A percentile compares a stretch with the other conserved stretches of the same genome.
Conservation (phyloP, 1,140 invertebrate genomes). For the Xylocopa sonorina region DNA sequence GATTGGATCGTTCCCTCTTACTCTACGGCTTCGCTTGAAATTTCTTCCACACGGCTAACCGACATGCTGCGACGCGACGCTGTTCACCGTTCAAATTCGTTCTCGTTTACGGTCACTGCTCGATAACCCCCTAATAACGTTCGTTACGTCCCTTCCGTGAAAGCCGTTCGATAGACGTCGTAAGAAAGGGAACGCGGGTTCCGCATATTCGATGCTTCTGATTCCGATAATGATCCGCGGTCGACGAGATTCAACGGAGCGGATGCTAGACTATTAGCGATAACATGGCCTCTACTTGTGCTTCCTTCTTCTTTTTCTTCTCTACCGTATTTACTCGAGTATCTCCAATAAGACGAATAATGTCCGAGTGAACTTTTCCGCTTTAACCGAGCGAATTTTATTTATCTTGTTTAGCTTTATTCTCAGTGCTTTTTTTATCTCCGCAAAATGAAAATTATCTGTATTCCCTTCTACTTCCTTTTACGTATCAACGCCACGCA, state of each 20-base stretch:
- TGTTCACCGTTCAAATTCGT: too few species aligned
- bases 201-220: background rate
- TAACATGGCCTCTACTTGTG: background rate
- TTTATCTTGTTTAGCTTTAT: too few species aligned
- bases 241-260: background rate
- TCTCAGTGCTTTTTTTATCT: background rate
- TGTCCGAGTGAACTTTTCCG: too few species aligned
- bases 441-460: background rate
- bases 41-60: background rate
- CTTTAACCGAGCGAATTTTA: background rate
- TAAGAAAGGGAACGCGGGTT: background rate
- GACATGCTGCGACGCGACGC: background rate
- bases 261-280: background rate
- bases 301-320: background rate
- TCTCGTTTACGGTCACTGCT: too few species aligned
- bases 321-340: background rate
- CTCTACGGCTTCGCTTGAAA: background rate
- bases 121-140: too few species aligned
- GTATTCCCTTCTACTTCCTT: background rate
- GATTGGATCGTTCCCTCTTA: background rate
- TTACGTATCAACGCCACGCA: background rate
- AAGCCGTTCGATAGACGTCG: too few species aligned
- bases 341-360: background rate
- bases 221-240: background rate
- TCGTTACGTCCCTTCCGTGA: too few species aligned